phyloP scores from a whole-genome alignment of 2,113 vertebrate genomes.

The Anoplopoma fimbria region DNA sequence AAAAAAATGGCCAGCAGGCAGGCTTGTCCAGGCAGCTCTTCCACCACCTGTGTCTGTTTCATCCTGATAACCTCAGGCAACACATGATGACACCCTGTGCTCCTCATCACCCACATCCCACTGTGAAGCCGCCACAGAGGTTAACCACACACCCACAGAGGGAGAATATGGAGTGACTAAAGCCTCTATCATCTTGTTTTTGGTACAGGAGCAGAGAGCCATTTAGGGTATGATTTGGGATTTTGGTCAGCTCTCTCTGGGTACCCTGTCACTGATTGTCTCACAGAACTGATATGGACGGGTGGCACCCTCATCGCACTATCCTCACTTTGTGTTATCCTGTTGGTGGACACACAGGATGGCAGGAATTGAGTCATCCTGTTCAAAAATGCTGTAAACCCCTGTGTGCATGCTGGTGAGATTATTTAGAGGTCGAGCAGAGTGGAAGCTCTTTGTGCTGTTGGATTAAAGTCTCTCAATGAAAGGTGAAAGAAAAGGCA shows the following conservation, averaged over 20 bases:
- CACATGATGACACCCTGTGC: constrained; percentile 28
- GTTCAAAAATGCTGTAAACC: constrained; percentile 40
- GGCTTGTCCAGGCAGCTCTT: constrained; percentile 55
- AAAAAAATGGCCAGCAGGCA: constrained; percentile 10
- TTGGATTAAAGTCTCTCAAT: background rate
- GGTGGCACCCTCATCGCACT: constrained; percentile 16
- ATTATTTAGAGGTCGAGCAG: constrained; percentile 14
- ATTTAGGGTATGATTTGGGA: constrained; percentile 46
- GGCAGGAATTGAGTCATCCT: constrained; percentile 39
- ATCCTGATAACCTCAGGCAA: constrained; percentile 50
- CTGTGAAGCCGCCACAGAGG: background rate
- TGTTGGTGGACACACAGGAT: constrained; percentile 13
- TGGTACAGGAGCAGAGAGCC: constrained; percentile 13
- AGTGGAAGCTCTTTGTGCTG: background rate
- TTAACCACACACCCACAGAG: constrained; percentile 11
- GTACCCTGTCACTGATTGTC: constrained; percentile 14
- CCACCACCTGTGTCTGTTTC: constrained; percentile 51
- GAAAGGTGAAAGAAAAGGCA: background rate
- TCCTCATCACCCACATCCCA: constrained; percentile 24
- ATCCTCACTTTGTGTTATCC: constrained; percentile 6
- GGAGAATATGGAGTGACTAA: constrained; percentile 30
- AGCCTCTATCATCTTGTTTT: constrained; percentile 47
- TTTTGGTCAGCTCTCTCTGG: constrained; percentile 15
- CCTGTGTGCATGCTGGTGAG: background rate
- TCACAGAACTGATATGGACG: constrained; percentile 25